These are phyloP conservation scores for Syngnathus scovelli DNA, from an alignment of 2,113 vertebrate species.

Conservation along the genomic window DNA sequence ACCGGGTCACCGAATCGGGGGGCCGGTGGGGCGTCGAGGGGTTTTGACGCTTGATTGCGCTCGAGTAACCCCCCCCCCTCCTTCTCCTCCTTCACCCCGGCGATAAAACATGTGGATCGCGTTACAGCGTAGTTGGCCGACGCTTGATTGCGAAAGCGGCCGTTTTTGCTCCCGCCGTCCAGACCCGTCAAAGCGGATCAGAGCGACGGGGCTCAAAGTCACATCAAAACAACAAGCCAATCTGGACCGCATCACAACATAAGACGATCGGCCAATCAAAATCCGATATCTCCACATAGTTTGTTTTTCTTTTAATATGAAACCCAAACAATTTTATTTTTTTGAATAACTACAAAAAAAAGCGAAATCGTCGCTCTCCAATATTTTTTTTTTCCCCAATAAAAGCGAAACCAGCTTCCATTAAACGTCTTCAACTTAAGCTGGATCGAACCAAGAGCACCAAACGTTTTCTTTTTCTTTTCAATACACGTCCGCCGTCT, in stretches of 20 bases:
- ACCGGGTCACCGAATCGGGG: conserved; percentile 46
- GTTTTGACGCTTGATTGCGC: conserved; percentile 67
- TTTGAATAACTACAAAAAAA: not conserved
- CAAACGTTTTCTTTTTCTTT: conserved; percentile 47
- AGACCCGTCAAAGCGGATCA: conserved; percentile 69
- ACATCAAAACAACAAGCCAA: conserved; percentile 64
- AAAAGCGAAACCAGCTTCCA: not conserved
- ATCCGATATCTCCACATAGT: not conserved
- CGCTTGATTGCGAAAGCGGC: conserved; percentile 68
- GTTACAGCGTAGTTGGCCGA: conserved; percentile 61
- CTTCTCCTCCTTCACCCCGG: conserved; percentile 11
- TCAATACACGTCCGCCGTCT: conserved; percentile 49
- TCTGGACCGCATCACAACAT: conserved; percentile 52
- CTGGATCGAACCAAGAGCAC: conserved; percentile 60
- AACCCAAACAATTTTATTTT: not conserved
- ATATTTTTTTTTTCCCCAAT: too few relatives aligned
- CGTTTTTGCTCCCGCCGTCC: conserved; percentile 55
- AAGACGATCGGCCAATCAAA: not conserved
- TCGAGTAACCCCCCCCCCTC: conserved; percentile 19
- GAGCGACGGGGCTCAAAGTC: conserved; percentile 57
- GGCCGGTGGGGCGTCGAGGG: conserved; percentile 39
- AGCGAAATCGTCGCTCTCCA: not conserved
- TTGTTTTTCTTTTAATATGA: not conserved
- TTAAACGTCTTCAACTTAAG: not conserved
- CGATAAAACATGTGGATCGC: conserved; percentile 71